These are phyloP conservation scores for Callitettix versicolor DNA, from an alignment of 1,140 invertebrate species.

Conservation along the genomic window DNA sequence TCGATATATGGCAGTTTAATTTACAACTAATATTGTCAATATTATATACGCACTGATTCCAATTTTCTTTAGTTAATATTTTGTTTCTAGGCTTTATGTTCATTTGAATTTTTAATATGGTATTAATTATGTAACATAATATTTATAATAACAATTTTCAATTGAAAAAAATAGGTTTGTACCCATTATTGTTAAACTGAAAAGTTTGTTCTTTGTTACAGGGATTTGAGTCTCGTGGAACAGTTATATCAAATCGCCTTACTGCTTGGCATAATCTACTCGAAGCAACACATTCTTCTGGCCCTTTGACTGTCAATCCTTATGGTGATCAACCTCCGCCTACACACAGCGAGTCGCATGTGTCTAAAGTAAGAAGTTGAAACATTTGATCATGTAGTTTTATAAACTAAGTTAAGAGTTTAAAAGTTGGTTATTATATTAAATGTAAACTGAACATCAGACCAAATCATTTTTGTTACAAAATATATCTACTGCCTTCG, in stretches of 20 bases:
- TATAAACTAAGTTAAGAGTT: background rate
- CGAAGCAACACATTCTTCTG: constrained; percentile 56
- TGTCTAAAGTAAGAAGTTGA: background rate
- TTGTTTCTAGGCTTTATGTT: too few species aligned
- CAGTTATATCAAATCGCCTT: constrained; percentile 59
- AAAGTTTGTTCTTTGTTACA: too few species aligned
- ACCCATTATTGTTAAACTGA: too few species aligned
- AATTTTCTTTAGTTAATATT: too few species aligned
- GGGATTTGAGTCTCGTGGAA: constrained; percentile 87
- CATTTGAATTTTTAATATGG: too few species aligned
- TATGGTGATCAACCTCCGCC: constrained; percentile 31
- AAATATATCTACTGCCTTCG: too few species aligned
- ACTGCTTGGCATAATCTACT: constrained; percentile 76
- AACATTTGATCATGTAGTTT: background rate
- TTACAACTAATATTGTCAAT: too few species aligned
- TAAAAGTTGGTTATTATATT: background rate
- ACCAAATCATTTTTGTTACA: background rate
- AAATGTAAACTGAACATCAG: background rate
- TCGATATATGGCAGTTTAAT: too few species aligned
- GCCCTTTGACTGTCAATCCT: constrained; percentile 60
- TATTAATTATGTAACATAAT: too few species aligned
- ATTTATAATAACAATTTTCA: too few species aligned
- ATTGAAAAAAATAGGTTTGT: too few species aligned
- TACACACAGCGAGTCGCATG: background rate
- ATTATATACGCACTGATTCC: too few species aligned